Evolutionary conservation across 2,888 invertebrate species (phyloP), one percentile per base, ranked within the genome.

Genomic region (Uropetala carovei): DNA sequence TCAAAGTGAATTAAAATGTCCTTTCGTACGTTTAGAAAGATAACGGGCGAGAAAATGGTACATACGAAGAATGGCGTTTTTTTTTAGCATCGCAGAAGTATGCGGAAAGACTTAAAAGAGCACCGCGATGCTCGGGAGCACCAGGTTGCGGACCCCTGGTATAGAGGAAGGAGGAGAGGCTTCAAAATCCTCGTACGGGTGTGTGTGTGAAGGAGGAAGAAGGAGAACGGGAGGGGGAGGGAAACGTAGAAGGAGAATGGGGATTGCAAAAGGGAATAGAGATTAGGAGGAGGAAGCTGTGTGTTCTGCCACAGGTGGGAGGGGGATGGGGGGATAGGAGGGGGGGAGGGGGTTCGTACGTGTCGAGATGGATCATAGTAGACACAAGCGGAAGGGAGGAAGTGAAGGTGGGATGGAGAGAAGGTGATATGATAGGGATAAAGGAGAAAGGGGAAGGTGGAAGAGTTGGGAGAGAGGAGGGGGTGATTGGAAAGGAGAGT

Each of bases 201-300:
- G 43, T 1, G 75, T 75, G 75, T n/a, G 18, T 0, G 43, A 14
- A 85, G 85, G 22, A 2, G 86, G 59, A 59, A 56, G n/a, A 2
- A 22, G 30, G 27, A 9, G 81, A 43, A n/a, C 18, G 86, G 59
- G 58, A 27, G 59, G 60, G 27, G 18, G 75, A 14, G 75, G 43
- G 75, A 1, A 64, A 64, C 7, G 64, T 64, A 18, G 64, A 64
- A 14, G 13, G 27, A 22, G n/a, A 27, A n/a, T 13, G n/a, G 75
- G 11, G n/a, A n/a, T 22, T 11, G 27, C 22, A 5, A 9, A n/a
- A 22, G 18, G 75, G 75, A 82, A 82, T 82, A 43, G 30, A 82
- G 86, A 86, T 86, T 30, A 86, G 60, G 86, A 86, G 60, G 86
- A 86, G 27, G 75, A 75, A 75, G 68, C 64, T 64, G 64, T n/a